Evolutionary conservation across 2,888 invertebrate species (phyloP).

Genomic region (Drosophila meridiana): DNA sequence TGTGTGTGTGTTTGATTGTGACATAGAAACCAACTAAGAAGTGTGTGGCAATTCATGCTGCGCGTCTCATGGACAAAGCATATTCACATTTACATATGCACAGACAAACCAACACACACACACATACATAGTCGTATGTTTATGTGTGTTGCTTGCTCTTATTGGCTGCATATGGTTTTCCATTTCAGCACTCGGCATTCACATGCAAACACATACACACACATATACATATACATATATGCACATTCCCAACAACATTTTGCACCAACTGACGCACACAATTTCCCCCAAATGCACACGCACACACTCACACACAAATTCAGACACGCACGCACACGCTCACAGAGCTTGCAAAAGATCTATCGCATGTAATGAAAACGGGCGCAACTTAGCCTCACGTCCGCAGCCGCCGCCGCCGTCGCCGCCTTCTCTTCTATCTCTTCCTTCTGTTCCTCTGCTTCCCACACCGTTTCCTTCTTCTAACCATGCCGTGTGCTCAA

Average conservation of each 20-base stretch:
- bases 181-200: constrained; percentile 55
- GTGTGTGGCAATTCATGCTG: constrained; percentile 76
- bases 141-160: constrained; percentile 27
- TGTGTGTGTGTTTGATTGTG: constrained; percentile 62
- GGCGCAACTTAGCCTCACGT: constrained; percentile 52
- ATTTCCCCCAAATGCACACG: constrained; percentile 49
- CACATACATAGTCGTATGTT: background rate
- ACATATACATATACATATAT: constrained; percentile 12
- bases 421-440: constrained; percentile 17
- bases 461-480: constrained; percentile 53
- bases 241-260: constrained; percentile 42
- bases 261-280: constrained; percentile 53
- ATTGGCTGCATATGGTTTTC: constrained; percentile 64
- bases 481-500: constrained; percentile 74
- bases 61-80: constrained; percentile 62
- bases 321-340: constrained; percentile 9
- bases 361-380: constrained; percentile 57
- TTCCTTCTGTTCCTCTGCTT: constrained; percentile 31
- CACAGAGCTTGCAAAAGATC: constrained; percentile 60
- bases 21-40: constrained; percentile 81
- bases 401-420: constrained; percentile 8
- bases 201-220: constrained; percentile 10
- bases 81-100: constrained; percentile 16
- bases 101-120: background rate
- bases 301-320: constrained; percentile 6